Percentiles rank a stretch among this genome's conserved stretches.
Conservation (phyloP, 2,113 vertebrate genomes). For the Empidonax alnorum region DNA sequence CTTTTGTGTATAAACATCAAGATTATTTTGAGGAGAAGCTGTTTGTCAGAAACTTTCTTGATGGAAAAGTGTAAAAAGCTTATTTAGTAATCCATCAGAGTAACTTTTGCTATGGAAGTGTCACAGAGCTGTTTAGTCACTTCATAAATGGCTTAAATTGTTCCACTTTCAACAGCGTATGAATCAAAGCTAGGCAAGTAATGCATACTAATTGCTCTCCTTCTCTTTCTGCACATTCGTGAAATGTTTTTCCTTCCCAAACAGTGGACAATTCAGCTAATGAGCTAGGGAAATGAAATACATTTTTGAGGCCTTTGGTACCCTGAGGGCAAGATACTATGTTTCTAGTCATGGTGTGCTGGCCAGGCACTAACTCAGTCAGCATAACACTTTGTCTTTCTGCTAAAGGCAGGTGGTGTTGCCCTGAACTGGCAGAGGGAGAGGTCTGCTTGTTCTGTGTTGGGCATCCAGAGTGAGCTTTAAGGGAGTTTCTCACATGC, state of each 20-base stretch:
- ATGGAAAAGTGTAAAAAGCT: neutral
- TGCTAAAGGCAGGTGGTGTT: neutral
- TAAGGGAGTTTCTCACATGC: fast-evolving
- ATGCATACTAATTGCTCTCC: constrained; percentile 36
- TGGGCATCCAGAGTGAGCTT: neutral
- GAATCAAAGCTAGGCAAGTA: constrained; percentile 19
- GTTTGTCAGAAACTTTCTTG: neutral
- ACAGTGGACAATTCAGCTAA: neutral
- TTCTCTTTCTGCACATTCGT: neutral
- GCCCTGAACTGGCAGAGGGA: neutral
- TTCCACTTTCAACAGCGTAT: neutral
- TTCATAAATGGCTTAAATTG: constrained; percentile 36
- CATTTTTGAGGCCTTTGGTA: neutral
- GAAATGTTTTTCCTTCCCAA: neutral
- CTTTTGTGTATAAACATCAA: neutral
- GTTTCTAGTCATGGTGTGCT: neutral
- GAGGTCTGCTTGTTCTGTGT: neutral
- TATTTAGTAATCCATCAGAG: neutral
- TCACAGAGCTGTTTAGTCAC: neutral
- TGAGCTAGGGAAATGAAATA: neutral
- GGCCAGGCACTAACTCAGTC: neutral
- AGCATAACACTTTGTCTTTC: neutral
- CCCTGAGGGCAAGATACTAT: neutral
- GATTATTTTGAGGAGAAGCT: neutral
- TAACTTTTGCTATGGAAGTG: neutral